Percentiles rank a stretch among this genome's conserved stretches.
Conservation (phyloP, 37 sponge, comb jelly and placozoan species). For the Ephydatia muelleri region DNA sequence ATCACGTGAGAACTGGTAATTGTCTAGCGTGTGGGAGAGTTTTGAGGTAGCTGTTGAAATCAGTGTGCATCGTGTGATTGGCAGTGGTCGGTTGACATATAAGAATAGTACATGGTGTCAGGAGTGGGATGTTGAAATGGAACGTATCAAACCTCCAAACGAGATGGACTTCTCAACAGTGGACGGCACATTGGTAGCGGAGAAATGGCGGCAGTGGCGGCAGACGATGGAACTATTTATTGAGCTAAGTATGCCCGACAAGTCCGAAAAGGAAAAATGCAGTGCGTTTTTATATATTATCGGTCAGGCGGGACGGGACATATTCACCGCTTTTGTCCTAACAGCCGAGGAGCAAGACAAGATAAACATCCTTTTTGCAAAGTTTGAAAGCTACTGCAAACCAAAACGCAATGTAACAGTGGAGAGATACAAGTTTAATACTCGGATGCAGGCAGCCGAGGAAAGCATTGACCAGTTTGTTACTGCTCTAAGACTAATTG, state of each 20-base stretch:
- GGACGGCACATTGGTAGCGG: not conserved
- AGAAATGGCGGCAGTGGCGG: slow-evolving; percentile 1
- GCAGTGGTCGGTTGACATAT: no score
- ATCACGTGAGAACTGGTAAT: not conserved
- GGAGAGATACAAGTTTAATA: slow-evolving; percentile 11
- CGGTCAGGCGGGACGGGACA: slow-evolving; percentile 12
- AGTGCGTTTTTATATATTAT: slow-evolving; percentile 4
- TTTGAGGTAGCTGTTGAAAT: no score
- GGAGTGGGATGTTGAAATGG: no score
- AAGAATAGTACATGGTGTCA: no score
- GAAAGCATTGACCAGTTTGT: slow-evolving; percentile 10
- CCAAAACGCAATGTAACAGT: slow-evolving; percentile 14
- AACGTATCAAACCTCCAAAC: not conserved
- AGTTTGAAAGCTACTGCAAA: slow-evolving; percentile 16
- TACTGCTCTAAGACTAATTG: slow-evolving; percentile 14
- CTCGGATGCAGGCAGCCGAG: not conserved
- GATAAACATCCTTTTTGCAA: not conserved
- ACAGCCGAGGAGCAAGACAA: not conserved
- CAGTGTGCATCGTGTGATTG: no score
- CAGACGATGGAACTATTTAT: slow-evolving; percentile 21
- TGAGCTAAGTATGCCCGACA: not conserved
- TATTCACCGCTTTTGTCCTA: not conserved
- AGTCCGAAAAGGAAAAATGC: slow-evolving; percentile 12
- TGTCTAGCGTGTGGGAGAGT: not conserved
- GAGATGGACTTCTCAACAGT: slow-evolving; percentile 12